These are phyloP conservation scores for Palythoa heliodiscus DNA, from an alignment of 92 coral and sea anemone species.

Conservation along the genomic window DNA sequence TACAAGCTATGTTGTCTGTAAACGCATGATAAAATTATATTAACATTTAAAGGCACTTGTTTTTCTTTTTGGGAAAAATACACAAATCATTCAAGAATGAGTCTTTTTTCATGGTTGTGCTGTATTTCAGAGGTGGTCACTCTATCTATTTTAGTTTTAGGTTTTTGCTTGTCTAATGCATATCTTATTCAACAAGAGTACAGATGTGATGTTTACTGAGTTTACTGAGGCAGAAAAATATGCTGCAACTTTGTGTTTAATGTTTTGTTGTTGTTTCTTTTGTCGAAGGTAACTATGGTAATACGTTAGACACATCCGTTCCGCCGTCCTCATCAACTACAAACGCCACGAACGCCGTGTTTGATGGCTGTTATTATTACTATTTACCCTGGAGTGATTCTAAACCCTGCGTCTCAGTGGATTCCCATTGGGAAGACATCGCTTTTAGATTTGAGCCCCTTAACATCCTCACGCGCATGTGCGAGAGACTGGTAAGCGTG, in stretches of 20 bases:
- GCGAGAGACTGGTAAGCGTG: slow-evolving; percentile 70
- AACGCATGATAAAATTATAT: too few relatives aligned
- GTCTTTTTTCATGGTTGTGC: too few relatives aligned
- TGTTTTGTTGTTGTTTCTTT: not conserved
- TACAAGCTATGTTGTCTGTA: too few relatives aligned
- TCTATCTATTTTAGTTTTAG: too few relatives aligned
- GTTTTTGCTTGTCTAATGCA: too few relatives aligned
- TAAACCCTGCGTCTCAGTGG: slow-evolving; percentile 93
- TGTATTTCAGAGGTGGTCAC: too few relatives aligned
- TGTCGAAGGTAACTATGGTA: slow-evolving; percentile 92
- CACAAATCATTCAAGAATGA: too few relatives aligned
- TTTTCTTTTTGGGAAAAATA: too few relatives aligned
- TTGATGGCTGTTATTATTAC: slow-evolving; percentile 89
- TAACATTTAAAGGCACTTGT: too few relatives aligned
- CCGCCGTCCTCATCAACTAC: slow-evolving; percentile 94
- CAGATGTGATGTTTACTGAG: too few relatives aligned
- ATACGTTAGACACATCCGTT: slow-evolving; percentile 86
- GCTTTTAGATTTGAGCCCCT: slow-evolving; percentile 84
- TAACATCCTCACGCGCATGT: slow-evolving; percentile 74
- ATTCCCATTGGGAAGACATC: slow-evolving; percentile 97
- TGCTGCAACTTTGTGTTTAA: not conserved
- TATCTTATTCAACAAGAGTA: too few relatives aligned
- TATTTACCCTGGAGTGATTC: slow-evolving; percentile 89
- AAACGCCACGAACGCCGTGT: slow-evolving; percentile 85
- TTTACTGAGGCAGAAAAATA: too few relatives aligned